Evolutionary conservation across 2,888 invertebrate species (phyloP), one percentile per base, ranked within the genome.

Genomic region (Arrhopalites spinosus): DNA sequence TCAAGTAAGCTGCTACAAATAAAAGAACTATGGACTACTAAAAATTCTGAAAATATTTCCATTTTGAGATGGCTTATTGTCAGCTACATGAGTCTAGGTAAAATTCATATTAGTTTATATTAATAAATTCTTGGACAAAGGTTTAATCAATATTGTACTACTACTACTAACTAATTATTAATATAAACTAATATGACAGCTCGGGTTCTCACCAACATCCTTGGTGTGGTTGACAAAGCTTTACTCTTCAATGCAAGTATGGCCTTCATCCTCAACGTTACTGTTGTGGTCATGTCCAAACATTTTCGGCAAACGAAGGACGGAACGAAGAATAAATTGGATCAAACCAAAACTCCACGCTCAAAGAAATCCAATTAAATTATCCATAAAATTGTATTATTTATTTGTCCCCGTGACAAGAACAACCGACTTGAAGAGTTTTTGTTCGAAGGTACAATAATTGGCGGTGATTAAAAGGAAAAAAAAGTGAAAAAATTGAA

Each of bases 21-120:
- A 29, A 85, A 90, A 74, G 91, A 92, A 76, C 94, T 95, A 80
- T 83, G 92, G 25, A 87, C 87, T 74, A 88, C 89, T 1, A 89
- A 89, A 84, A 92, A 93, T 85, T 90, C 94, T 1, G 91, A 91
- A 81, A 91, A 92, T 0, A 90, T 94, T 0, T 93, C 94, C 64
- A 86, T 92, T 20, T 87, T 91, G 5, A 93, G 94, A 1, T 94
- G 94, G 94, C 87, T 90, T 43, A 90, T 95, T 77, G 94, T 94
- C 20, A 89, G 92, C 20, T 88, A 91, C 79, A 93, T 94, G 15
- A 94, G 94, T 85, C 86, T 91, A 74, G 90, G 94, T 94, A 87
- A 89, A n/a, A n/a, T n/a, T n/a, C n/a, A n/a, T n/a, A n/a, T n/a
- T n/a, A n/a, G n/a, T n/a, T n/a, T n/a, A n/a, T 15, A 64, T 17